Evolutionary conservation across 2,888 invertebrate genomes (phyloP), one percentile per base, ranked within the genome.

Genomic region (Hemistola chrysoprasaria): DNA sequence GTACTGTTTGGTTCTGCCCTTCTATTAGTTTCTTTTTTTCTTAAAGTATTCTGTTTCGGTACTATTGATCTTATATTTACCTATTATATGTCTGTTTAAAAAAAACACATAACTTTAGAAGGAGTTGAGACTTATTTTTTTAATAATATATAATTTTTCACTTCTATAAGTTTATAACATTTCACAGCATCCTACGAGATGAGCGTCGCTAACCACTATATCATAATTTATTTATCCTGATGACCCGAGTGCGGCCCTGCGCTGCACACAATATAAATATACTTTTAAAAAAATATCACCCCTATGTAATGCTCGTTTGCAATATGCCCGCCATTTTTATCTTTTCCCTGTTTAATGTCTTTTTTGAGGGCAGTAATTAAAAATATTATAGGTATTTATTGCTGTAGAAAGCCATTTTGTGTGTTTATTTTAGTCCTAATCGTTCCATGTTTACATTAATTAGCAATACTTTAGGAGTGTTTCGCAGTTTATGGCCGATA

Each of bases 311-410:
- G 71, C 78, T 76, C 81, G 69, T 82, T 81, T 77, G 72, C 85
- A 86, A 82, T 80, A 81, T 79, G 82, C 78, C 77, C 69, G 57
- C 56, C 55, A 73, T 78, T 79, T 84, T 83, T 67, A 67, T 67
- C 85, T 86, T 78, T 77, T 61, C 62, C 62, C 79, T 81, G 86
- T 63, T 78, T 83, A 77, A 82, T 85, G 85, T 86, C 82, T 73
- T 80, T 84, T 79, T 80, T 80, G 59, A 53, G 65, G 59, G 59
- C 60, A 56, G 84, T 84, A 88, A 87, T 87, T 86, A 84, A 83
- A 87, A 88, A 80, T 83, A 84, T 86, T 85, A 85, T 81, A 85
- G 78, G 80, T 87, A 87, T 85, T 88, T 87, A 88, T 85, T 80
- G 78, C 82, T 54, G 53, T 62, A 64, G 72, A 66, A 65, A 67